Conservation (phyloP, 2,113 vertebrate genomes). For the Cricetomys ansorgei region DNA sequence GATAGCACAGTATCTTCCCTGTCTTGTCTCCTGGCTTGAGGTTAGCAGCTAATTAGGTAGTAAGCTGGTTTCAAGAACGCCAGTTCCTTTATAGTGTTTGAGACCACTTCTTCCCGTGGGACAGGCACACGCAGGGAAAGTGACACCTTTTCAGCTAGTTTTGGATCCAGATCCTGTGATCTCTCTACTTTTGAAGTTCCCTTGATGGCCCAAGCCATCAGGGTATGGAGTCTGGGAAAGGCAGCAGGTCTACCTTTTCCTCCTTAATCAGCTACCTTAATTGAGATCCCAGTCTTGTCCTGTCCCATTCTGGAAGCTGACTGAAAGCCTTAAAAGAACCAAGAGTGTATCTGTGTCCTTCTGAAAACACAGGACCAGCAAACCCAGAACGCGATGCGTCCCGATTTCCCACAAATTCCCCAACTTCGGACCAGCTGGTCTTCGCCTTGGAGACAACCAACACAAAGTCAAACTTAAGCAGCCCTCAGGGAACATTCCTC, state of each 20-base stretch:
- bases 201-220: background rate
- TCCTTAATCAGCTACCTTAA: background rate
- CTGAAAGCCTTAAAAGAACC: background rate
- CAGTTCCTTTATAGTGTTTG: background rate
- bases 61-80: background rate
- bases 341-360: background rate
- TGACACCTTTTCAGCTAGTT: background rate
- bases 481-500: conserved; percentile 60
- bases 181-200: background rate
- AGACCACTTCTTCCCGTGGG: background rate
- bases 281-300: background rate
- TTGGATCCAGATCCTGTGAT: background rate
- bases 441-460: background rate
- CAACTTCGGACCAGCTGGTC: background rate
- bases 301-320: background rate
- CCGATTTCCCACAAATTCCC: background rate
- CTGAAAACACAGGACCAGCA: background rate
- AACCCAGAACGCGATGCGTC: background rate
- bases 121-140: background rate
- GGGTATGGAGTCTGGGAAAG: background rate
- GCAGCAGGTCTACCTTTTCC: background rate
- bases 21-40: background rate
- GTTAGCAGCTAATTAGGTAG: background rate
- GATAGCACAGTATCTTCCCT: background rate
- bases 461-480: conserved; percentile 16